Percentiles rank a stretch among this genome's conserved stretches.
These are phyloP conservation scores for Ceriagrion tenellum DNA, from an alignment of 2,888 invertebrate genomes.

Conservation along the genomic window DNA sequence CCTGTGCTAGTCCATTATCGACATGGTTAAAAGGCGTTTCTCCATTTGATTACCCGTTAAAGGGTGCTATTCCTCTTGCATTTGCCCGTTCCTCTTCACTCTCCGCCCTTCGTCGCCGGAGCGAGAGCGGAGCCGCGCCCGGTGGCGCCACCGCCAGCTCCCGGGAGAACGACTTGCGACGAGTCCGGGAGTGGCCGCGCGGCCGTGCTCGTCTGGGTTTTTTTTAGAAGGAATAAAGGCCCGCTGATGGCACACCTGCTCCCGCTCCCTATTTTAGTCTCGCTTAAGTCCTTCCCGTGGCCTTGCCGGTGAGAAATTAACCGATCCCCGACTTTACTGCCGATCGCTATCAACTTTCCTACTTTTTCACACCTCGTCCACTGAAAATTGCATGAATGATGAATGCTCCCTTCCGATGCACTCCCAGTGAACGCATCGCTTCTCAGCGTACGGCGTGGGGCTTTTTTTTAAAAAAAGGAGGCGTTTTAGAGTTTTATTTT, in stretches of 20 bases:
- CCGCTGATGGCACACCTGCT: neutral
- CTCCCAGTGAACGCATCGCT: too few relatives aligned
- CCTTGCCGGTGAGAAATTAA: neutral
- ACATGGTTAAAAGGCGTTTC: neutral
- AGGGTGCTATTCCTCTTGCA: neutral
- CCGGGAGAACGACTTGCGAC: neutral
- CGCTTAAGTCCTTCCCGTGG: neutral
- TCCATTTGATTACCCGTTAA: neutral
- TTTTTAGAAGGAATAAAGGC: neutral
- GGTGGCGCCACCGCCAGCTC: too few relatives aligned
- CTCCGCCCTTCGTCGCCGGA: neutral
- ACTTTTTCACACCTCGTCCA: neutral
- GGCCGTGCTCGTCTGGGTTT: neutral
- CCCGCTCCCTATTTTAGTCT: neutral
- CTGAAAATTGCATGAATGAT: neutral
- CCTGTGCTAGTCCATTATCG: neutral
- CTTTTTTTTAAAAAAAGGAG: too few relatives aligned
- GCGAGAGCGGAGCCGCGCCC: neutral
- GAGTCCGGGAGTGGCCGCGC: neutral
- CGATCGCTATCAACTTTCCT: neutral
- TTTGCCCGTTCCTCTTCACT: neutral
- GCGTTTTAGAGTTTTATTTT: too few relatives aligned
- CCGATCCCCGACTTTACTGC: neutral
- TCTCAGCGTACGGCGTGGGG: too few relatives aligned
- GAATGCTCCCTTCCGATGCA: neutral